Percentiles rank a stretch among this genome's conserved stretches.
Conservation (phyloP, 2,888 invertebrate species). For the Spodoptera exigua region DNA sequence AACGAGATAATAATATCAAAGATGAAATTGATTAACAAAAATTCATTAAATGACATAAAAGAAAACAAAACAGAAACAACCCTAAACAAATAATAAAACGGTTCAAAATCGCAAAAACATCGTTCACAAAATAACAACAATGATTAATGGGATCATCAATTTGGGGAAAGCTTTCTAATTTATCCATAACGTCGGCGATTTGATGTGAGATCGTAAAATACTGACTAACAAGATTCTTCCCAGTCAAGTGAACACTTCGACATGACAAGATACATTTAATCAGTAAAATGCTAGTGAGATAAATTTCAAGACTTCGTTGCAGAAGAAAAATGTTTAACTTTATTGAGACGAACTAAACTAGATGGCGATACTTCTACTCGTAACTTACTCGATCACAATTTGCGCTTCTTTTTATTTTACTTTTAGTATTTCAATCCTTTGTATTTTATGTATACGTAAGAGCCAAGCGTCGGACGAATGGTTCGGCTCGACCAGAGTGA, state of each 20-base stretch:
- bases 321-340: conserved; percentile 11
- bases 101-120: conserved; percentile 29
- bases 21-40: too few relatives aligned
- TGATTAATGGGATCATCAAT: conserved; percentile 61
- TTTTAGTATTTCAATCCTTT: too few relatives aligned
- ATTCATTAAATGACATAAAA: accelerated
- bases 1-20: too few relatives aligned
- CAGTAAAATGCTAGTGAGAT: conserved; percentile 25
- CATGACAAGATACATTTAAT: conserved; percentile 13
- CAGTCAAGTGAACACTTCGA: conserved; percentile 23
- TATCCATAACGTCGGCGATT: conserved; percentile 60
- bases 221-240: conserved; percentile 30
- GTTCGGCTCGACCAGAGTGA: too few relatives aligned
- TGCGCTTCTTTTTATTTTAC: too few relatives aligned
- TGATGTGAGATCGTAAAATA: conserved; percentile 50
- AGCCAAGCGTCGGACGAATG: too few relatives aligned
- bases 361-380: too few relatives aligned
- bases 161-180: conserved; percentile 55
- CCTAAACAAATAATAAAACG: conserved; percentile 10
- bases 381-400: too few relatives aligned
- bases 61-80: neutral
- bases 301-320: conserved; percentile 22
- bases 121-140: conserved; percentile 39
- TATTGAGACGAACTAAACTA: too few relatives aligned
- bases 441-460: too few relatives aligned